Evolutionary conservation across 92 coral and sea anemone species (phyloP).

Genomic region (Bergia sp.): DNA sequence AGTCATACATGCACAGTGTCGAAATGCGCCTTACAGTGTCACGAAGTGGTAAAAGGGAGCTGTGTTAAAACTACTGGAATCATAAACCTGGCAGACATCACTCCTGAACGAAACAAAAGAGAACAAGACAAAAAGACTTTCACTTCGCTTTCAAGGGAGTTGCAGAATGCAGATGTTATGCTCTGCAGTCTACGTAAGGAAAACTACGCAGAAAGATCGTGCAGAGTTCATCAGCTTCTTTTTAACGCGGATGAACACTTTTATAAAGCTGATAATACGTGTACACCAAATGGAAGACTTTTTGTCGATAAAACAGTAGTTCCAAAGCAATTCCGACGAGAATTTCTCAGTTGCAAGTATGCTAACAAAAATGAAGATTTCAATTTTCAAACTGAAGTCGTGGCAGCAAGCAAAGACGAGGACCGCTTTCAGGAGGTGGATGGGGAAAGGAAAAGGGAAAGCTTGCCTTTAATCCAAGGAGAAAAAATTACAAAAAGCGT

Average conservation of each 20-base stretch:
- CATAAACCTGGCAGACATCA: not conserved
- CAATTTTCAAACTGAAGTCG: not conserved
- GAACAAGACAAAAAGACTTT: not conserved
- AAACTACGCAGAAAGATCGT: not conserved
- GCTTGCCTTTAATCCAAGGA: not conserved
- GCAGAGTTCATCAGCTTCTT: not conserved
- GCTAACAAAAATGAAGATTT: not conserved
- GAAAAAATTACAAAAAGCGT: not conserved
- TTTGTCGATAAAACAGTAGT: not conserved
- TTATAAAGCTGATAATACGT: not conserved
- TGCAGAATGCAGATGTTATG: constrained; percentile 2
- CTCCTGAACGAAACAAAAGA: not conserved
- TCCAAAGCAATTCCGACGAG: not conserved
- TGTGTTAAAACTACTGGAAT: not conserved
- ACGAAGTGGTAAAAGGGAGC: not conserved
- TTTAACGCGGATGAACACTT: not conserved
- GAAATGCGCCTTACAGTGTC: not conserved
- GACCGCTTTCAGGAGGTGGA: not conserved
- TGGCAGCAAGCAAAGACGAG: too few species aligned
- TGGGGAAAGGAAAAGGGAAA: not conserved
- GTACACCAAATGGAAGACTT: not conserved
- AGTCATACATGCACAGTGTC: not conserved
- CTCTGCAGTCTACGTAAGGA: not conserved
- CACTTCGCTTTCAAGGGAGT: constrained; percentile 29
- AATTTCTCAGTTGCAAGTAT: constrained; percentile 11